A percentile compares a stretch with the other conserved stretches of the same genome.
Evolutionary conservation across 2,888 invertebrate genomes (phyloP).

Genomic region (Meandrusa payeni): DNA sequence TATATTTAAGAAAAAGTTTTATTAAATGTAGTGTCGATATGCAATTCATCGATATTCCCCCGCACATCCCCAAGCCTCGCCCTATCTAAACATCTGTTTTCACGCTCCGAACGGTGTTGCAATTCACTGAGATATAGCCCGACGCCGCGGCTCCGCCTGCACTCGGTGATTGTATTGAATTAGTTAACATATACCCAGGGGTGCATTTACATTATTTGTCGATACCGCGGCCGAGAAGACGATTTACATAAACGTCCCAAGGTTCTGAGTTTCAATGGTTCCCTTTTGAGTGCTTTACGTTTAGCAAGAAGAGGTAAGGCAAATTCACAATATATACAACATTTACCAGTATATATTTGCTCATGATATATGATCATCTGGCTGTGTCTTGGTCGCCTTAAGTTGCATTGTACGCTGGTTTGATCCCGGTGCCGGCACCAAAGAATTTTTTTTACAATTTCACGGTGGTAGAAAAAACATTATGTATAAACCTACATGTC

Average conservation of each 20-base stretch:
- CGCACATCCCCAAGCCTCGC: constrained; percentile 5
- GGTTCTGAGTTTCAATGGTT: constrained; percentile 13
- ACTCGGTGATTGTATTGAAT: constrained; percentile 18
- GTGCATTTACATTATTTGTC: constrained; percentile 20
- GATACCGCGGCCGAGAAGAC: constrained; percentile 6
- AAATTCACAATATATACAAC: too few species aligned
- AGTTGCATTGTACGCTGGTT: too few species aligned
- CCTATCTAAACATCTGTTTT: constrained; percentile 24
- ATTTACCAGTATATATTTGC: too few species aligned
- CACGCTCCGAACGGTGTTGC: constrained; percentile 18
- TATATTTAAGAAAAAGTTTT: too few species aligned
- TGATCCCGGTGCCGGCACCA: too few species aligned
- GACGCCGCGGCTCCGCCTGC: constrained; percentile 2
- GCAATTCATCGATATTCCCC: constrained; percentile 3
- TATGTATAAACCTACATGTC: too few species aligned
- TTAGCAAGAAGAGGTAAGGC: too few species aligned
- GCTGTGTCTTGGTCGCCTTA: too few species aligned
- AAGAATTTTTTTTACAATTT: too few species aligned
- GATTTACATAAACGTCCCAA: constrained; percentile 11
- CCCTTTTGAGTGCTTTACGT: not conserved
- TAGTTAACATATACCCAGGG: constrained; percentile 21
- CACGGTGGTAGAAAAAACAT: too few species aligned
- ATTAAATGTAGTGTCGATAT: too few species aligned
- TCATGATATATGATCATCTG: too few species aligned
- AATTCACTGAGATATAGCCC: constrained; percentile 14